Base-by-base conservation (phyloP, 2,113 vertebrate genomes). In the Notechis scutatus region DNA sequence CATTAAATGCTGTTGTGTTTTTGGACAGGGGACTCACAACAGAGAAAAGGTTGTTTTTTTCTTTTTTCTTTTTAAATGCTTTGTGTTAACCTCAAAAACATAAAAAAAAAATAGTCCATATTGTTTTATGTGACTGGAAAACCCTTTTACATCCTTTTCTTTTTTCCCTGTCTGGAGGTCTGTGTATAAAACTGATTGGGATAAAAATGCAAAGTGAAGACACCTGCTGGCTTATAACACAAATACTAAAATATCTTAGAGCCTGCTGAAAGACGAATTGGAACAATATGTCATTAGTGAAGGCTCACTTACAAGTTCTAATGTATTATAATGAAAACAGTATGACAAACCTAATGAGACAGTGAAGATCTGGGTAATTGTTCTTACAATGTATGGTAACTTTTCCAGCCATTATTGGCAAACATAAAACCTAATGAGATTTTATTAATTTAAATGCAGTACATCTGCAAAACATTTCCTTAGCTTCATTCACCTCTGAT, bases 271-370 rank as follows among this genome's bases (percentile, higher is more conserved):
- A 97, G 97, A 96, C 96, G 98, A 98, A 98, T 98, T 98, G 98
- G 98, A 98, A 98, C 98, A 98, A 98, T 98, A 98, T 98, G 98
- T 98, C 98, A 98, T 98, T 98, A 97, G 98, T 98, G 98, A 98
- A 97, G 97, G 97, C 97, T 98, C 97, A 97, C 98, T 98, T 98
- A 98, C 98, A 98, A 98, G 98, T 98, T 97, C 97, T 98, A 97
- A 96, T 98, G 97, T 98, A 97, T 98, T 98, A 97, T 99, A 99
- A 99, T 99, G 98, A 98, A 98, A 99, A 99, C 98, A 98, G 98
- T 98, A 98, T 99, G 98, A 98, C 97, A 98, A 98, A 98, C 97
- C 98, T 99, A 98, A 99, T 98, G 98, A 98, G 98, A 98, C 97
- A 98, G 98, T 97, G 97, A 98, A 98, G 96, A 97, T 98, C 97